Base-by-base conservation (phyloP, 92 coral and sea anemone species). In the Epizoanthus illoricatus region DNA sequence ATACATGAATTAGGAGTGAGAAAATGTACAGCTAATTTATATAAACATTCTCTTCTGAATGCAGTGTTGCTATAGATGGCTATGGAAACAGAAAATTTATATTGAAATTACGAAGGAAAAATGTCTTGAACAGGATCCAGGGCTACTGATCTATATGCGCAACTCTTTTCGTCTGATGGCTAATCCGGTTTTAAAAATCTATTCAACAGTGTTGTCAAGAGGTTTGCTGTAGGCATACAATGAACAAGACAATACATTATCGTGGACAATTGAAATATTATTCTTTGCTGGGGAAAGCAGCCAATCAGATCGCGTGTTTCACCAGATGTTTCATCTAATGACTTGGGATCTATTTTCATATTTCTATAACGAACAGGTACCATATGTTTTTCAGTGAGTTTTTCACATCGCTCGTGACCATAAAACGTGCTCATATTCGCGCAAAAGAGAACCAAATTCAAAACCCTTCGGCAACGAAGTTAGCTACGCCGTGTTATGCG, bases 381-480 rank as follows among this genome's bases (percentile, higher is more conserved):
- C 97, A 93, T 93, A 93, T 93, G 97, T 87, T 76, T 88, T 79
- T 86, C 70, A 89, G 90, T 85, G 75, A 80, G 75, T 81, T 61
- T 90, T 93, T 93, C 97, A 84, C 97, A 93, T 84, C 85, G 84
- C 76, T 61, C 23, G 86, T 72, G 69, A 73, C 78, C 86, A 86
- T 81, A 87, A 92, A 92, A 87, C 87, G 95, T 89, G 92, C 87
- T 87, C 42, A 39, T 41, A 15, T 19, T 43, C 23, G 82, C 13
- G 47, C 16, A 78, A 36, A 43, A 7, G 43, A 61, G 18, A 13
- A 52, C 3, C 56, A 63, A 43, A 8, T 41, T 71, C 42, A 49
- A 23, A 13, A 61, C 21, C 23, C 2, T 45, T 15, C 15, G 18
- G 65, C 33, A 69, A 43, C 24, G 56, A 3, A 43, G 11, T 0